Base-by-base conservation (phyloP, 2,888 invertebrate genomes). In the Aricia artaxerxes region DNA sequence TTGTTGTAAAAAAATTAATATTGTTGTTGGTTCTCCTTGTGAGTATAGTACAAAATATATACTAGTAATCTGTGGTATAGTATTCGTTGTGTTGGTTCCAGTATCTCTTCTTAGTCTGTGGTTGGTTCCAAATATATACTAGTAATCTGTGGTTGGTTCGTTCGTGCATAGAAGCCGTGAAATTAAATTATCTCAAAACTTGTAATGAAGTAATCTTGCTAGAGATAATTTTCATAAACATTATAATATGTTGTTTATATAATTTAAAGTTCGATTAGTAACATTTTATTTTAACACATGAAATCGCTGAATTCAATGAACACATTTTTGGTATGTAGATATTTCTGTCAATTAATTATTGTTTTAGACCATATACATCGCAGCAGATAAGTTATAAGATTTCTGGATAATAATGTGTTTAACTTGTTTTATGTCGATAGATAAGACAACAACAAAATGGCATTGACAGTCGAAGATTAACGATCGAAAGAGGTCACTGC, bases 401-500 rank as follows among this genome's bases (percentile, higher is more conserved):
- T 6, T 40, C 61, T 77, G 24, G 64, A 11, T 24, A 77, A 53
- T 77, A 53, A 31, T 76, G 61, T 11, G 38, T 53, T 57, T 80
- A 78, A 78, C 57, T 73, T 77, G 49, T 78, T 80, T 83, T 57
- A 73, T 60, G 11, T 78, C 64, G 61, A 31, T 78, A 73, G 73
- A 80, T 75, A 80, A 69, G 80, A 80, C 78, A 79, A 81, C 79
- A 83, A 86, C 87, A 90, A 90, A 89, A 89, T 90, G 90, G 89
- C 89, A 88, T 88, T 91, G 88, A 89, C 89, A 89, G 85, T 84
- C 80, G 81, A 86, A 85, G 85, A 87, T 85, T 88, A 86, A 87
- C 83, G 85, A 86, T 87, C 85, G 85, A 91, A 92, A 88, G 90
- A 91, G 92, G 91, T 92, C 92, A 92, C 85, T 86, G 81, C 84